phyloP scores from a whole-genome alignment of 2,797 vertebrate species.

The Sebastes nivosus region DNA sequence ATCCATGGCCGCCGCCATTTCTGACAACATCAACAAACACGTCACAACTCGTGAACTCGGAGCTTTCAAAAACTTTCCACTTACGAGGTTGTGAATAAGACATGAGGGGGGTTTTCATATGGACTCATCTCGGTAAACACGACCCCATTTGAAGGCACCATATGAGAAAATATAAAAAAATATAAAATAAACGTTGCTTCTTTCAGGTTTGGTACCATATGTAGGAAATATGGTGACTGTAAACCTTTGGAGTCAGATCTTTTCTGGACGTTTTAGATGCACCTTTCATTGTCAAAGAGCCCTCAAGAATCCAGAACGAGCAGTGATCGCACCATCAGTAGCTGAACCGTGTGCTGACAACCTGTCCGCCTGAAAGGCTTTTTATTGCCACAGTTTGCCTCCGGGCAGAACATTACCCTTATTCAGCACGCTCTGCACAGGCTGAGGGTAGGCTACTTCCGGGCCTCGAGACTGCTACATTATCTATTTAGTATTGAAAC shows the following conservation, averaged over 20 bases:
- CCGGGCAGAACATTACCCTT: conserved; percentile 73
- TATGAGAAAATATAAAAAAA: too few relatives aligned
- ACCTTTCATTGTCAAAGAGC: conserved; percentile 44
- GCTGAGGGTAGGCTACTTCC: conserved; percentile 58
- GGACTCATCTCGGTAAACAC: too few relatives aligned
- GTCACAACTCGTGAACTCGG: too few relatives aligned
- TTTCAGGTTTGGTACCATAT: not conserved
- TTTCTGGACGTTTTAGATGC: conserved; percentile 29
- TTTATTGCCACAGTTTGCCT: conserved; percentile 80
- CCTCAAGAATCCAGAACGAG: conserved; percentile 54
- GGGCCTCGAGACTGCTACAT: conserved; percentile 65
- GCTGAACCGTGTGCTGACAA: conserved; percentile 73
- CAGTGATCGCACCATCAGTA: conserved; percentile 70
- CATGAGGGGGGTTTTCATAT: too few relatives aligned
- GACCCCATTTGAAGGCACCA: too few relatives aligned
- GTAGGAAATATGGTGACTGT: not conserved
- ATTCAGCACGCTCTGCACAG: conserved; percentile 64
- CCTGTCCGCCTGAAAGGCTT: conserved; percentile 78
- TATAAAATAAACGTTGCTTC: not conserved
- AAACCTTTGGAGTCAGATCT: conserved; percentile 32
- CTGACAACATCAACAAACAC: too few relatives aligned
- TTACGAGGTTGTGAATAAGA: too few relatives aligned
- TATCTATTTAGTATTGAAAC: conserved; percentile 79
- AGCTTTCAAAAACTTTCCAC: too few relatives aligned
- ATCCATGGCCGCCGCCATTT: too few relatives aligned